Conservation (phyloP, 2,797 vertebrate species). For the Eulemur coronatus region DNA sequence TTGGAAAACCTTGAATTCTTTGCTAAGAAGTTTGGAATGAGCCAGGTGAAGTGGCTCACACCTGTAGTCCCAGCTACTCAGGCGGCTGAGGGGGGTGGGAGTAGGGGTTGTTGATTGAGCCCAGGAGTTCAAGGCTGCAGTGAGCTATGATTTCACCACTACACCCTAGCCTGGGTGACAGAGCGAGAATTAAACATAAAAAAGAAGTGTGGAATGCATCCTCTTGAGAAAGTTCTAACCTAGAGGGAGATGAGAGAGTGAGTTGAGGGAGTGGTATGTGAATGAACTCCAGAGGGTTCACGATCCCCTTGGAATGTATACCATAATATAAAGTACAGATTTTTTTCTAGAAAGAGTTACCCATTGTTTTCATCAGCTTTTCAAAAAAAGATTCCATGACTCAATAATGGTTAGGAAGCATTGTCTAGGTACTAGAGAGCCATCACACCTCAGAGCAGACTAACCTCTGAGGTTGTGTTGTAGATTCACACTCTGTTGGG, state of each 20-base stretch:
- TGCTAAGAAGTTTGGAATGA: neutral
- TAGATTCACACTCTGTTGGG: neutral
- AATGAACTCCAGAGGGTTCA: neutral
- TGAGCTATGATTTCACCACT: neutral
- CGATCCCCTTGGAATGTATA: neutral
- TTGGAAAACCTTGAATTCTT: neutral
- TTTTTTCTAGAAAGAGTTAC: neutral
- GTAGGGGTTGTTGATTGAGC: neutral
- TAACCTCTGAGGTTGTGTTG: neutral
- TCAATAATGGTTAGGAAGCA: neutral
- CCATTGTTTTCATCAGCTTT: neutral
- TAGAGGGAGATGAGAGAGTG: neutral
- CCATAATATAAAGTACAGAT: neutral
- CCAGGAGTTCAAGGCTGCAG: neutral
- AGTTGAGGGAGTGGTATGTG: neutral
- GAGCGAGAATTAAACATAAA: neutral
- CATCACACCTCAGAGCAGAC: neutral
- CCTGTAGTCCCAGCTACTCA: neutral
- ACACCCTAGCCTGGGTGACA: neutral
- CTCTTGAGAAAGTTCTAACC: neutral
- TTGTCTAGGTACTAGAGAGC: neutral
- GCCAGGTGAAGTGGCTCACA: neutral
- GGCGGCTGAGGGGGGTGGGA: neutral
- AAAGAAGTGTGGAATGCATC: neutral
- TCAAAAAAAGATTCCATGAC: neutral